These are phyloP conservation scores for Automeris io DNA, from an alignment of 2,888 invertebrate species.

Conservation along the genomic window DNA sequence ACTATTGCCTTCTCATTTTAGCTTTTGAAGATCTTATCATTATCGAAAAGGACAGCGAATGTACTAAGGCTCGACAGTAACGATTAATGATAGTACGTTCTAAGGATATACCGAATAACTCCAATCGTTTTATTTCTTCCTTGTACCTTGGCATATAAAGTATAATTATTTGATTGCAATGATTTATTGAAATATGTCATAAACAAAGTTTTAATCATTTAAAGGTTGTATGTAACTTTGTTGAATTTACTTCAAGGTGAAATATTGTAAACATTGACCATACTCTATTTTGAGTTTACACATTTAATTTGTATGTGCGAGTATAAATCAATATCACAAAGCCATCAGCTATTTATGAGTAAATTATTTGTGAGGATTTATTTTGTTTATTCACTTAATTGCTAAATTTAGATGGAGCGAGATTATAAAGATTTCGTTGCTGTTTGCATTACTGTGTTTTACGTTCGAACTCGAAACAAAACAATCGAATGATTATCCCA, in stretches of 20 bases:
- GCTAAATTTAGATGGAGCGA: too few species aligned
- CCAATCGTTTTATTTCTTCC: neutral
- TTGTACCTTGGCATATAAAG: neutral
- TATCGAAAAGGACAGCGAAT: neutral
- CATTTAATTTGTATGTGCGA: too few species aligned
- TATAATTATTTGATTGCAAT: neutral
- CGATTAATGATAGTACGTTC: neutral
- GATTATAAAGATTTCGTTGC: too few species aligned
- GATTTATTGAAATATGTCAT: conserved; percentile 1
- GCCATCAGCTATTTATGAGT: too few species aligned
- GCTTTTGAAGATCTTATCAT: neutral
- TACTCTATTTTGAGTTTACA: too few species aligned
- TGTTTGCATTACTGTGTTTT: too few species aligned
- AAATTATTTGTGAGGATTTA: too few species aligned
- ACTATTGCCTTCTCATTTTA: neutral
- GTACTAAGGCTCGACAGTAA: neutral
- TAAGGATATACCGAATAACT: neutral
- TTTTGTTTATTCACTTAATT: too few species aligned
- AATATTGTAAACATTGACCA: neutral
- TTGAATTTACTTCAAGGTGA: neutral
- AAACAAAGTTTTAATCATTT: neutral
- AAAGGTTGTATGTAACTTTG: neutral
- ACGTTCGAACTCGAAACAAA: too few species aligned
- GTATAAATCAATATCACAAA: too few species aligned
- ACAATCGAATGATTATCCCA: too few species aligned